A percentile compares a stretch with the other conserved stretches of the same genome.
These are phyloP conservation scores for Ridgeia piscesae DNA, from an alignment of 1,140 invertebrate species.

Conservation along the genomic window DNA sequence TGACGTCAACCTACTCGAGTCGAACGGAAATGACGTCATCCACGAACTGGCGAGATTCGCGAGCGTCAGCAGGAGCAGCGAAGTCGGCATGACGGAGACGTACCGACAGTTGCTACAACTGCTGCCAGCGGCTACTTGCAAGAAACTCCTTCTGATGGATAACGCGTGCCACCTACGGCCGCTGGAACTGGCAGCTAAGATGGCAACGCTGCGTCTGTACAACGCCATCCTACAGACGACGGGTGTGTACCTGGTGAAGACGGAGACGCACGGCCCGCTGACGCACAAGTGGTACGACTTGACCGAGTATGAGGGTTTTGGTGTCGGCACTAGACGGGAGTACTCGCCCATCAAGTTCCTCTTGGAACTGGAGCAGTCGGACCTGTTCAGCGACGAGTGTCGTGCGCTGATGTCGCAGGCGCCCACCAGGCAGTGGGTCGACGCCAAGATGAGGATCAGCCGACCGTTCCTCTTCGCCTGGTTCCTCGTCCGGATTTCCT, in stretches of 20 bases:
- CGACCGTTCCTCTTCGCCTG: background rate
- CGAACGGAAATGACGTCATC: slow-evolving; percentile 15
- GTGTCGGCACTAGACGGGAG: background rate
- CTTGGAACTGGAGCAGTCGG: background rate
- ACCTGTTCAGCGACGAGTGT: background rate
- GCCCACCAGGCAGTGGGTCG: background rate
- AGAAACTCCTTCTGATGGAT: slow-evolving; percentile 10
- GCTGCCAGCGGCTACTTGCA: background rate
- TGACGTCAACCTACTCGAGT: background rate
- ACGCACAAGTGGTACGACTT: slow-evolving; percentile 19
- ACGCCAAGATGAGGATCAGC: background rate
- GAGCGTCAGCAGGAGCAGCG: background rate
- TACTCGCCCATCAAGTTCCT: slow-evolving; percentile 23
- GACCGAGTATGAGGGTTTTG: slow-evolving; percentile 21
- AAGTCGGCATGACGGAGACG: slow-evolving; percentile 8
- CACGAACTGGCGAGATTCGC: slow-evolving; percentile 11
- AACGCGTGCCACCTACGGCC: slow-evolving; percentile 5
- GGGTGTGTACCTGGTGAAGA: slow-evolving; percentile 14
- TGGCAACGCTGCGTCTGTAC: background rate
- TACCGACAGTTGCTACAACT: background rate
- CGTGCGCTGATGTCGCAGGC: background rate
- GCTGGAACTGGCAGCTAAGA: slow-evolving; percentile 20
- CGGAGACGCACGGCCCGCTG: background rate
- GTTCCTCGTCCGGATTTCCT: background rate
- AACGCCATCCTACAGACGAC: slow-evolving; percentile 22